Evolutionary conservation across 2,888 invertebrate species (phyloP), one percentile per base, ranked within the genome.

Genomic region (Clivina fossor): DNA sequence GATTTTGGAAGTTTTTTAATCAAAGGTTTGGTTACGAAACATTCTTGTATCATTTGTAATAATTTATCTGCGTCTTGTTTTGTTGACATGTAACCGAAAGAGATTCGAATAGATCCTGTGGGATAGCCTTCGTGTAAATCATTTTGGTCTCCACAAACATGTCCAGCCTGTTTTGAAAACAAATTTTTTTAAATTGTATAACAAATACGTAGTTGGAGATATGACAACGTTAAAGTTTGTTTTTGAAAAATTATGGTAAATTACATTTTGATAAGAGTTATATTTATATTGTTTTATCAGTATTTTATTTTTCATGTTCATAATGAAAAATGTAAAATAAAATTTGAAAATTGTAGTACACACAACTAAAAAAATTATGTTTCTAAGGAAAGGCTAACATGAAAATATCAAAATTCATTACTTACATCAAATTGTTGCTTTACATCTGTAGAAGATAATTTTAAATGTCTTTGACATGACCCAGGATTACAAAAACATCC

Each of bases 401-500:
- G n/a, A n/a, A 13, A 22, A 11, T 16, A 57, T 43, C 22, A 56
- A 48, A 32, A 44, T 30, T 50, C 26, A 33, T 13, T 49, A 63
- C 61, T 68, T 70, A 82, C 83, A 69, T 88, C 81, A 71, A 84
- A 93, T 71, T 94, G 90, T 22, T 81, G 78, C 63, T 83, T 82
- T 62, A 95, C 78, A 51, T 89, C 85, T 9, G 81, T 76, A 47
- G 86, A 80, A 0, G 82, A 78, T 5, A 93, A 76, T 4, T 77
- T 73, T 38, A 97, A 76, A 67, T 90, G 88, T 43, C 84, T 76
- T 70, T 94, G 91, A 69, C 97, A 97, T 1, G 95, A 90, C 9
- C 97, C 98, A 1, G 94, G 88, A 76, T 98, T 98, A 72, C 98
- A 98, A 71, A 96, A 94, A 70, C 97, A 97, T 0, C 98, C 98